These are phyloP conservation scores for Ormia ochracea DNA, from an alignment of 2,888 invertebrate genomes.

Conservation along the genomic window DNA sequence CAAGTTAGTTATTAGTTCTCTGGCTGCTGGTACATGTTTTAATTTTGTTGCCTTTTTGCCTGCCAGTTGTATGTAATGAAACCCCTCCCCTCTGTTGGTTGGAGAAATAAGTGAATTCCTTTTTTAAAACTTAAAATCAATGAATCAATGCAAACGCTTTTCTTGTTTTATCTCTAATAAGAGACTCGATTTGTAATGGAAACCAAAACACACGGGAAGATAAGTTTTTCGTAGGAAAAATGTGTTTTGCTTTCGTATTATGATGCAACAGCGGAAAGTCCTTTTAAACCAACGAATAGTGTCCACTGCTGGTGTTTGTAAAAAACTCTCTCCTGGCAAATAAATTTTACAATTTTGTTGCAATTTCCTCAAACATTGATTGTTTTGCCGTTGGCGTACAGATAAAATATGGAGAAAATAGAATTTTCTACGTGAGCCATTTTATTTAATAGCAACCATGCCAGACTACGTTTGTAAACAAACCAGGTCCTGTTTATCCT, in stretches of 20 bases:
- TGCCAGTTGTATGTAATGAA: not conserved
- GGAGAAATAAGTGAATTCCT: not conserved
- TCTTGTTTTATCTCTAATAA: no score
- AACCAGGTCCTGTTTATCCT: conserved; percentile 11
- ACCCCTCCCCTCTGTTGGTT: not conserved
- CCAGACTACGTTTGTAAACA: not conserved
- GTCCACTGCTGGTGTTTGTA: not conserved
- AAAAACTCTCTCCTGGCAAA: conserved; percentile 3
- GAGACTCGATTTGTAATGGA: no score
- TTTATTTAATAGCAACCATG: conserved; percentile 18
- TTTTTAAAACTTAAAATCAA: no score
- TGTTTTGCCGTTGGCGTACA: conserved; percentile 45
- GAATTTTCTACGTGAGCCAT: conserved; percentile 50
- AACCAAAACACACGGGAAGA: no score
- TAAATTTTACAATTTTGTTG: conserved; percentile 42
- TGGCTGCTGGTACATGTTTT: not conserved
- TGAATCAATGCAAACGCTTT: no score
- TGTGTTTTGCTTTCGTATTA: not conserved
- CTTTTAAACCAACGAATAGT: not conserved
- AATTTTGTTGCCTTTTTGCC: not conserved
- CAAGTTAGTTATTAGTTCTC: not conserved
- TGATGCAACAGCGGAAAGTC: not conserved
- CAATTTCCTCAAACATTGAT: conserved; percentile 41
- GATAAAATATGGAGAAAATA: conserved; percentile 56
- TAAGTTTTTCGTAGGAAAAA: no score